Conservation (phyloP, 23 tunicate species). For the Styela plicata region DNA sequence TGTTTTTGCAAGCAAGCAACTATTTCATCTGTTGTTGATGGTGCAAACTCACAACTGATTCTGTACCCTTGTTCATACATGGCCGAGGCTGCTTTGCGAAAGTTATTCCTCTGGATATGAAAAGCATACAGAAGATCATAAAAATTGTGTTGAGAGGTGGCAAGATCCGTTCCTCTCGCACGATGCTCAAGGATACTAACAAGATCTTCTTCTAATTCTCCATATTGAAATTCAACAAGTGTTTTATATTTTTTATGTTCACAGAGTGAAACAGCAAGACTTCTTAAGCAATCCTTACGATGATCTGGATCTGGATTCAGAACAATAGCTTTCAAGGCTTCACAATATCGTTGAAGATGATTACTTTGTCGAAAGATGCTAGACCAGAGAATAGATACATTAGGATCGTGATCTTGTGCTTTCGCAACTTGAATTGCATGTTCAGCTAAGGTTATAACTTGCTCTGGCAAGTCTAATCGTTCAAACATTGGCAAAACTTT, state of each 20-base stretch:
- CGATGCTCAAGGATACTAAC: conserved; percentile 75
- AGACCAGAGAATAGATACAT: conserved; percentile 51
- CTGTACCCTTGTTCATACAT: conserved; percentile 91
- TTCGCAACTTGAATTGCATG: conserved; percentile 56
- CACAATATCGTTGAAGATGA: conserved; percentile 33
- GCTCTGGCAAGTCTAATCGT: conserved; percentile 53
- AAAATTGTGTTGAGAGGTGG: conserved; percentile 40
- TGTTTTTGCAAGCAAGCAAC: conserved; percentile 27
- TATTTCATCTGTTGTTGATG: background rate
- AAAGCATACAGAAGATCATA: conserved; percentile 80
- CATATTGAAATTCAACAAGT: conserved; percentile 73
- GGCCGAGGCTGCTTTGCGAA: conserved; percentile 72
- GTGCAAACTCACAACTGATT: conserved; percentile 22
- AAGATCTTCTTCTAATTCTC: conserved; percentile 61
- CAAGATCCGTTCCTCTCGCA: conserved; percentile 66
- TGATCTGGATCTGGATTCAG: conserved; percentile 65
- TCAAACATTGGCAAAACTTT: conserved; percentile 63
- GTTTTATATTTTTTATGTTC: conserved; percentile 71
- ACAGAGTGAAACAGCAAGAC: conserved; percentile 69
- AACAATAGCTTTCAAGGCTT: conserved; percentile 69
- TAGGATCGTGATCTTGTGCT: conserved; percentile 34
- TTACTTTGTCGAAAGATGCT: conserved; percentile 70
- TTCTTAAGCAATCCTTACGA: conserved; percentile 73
- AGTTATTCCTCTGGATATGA: conserved; percentile 62
- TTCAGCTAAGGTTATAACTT: conserved; percentile 44